A percentile compares a stretch with the other conserved stretches of the same genome.
Conservation (phyloP, 2,797 vertebrate species). For the Ambastaia sidthimunki region DNA sequence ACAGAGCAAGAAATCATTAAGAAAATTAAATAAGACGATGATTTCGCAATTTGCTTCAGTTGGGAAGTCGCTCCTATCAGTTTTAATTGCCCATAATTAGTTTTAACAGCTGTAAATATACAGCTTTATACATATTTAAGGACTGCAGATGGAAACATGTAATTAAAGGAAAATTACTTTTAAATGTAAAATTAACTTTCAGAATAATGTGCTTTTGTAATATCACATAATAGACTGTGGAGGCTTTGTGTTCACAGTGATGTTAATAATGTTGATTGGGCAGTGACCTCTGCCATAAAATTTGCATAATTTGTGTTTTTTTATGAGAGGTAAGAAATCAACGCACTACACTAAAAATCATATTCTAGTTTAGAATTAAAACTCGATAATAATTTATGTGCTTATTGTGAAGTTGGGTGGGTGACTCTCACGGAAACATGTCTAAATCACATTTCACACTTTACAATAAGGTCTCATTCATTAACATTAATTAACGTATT, state of each 20-base stretch:
- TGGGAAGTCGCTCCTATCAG: conserved; percentile 17
- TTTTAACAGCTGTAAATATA: conserved; percentile 16
- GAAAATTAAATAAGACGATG: conserved; percentile 30
- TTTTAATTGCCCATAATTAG: conserved; percentile 37
- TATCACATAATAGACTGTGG: neutral
- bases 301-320: neutral
- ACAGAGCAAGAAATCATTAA: neutral
- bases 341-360: neutral
- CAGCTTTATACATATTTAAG: conserved; percentile 25
- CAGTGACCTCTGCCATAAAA: neutral
- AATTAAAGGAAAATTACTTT: neutral
- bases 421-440: neutral
- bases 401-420: neutral
- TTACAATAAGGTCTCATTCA: too few relatives aligned
- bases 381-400: neutral
- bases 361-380: neutral
- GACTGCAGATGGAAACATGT: neutral
- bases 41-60: conserved; percentile 28
- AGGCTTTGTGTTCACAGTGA: neutral
- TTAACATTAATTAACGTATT: too few relatives aligned
- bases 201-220: neutral
- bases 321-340: neutral
- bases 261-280: too few relatives aligned
- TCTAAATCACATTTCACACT: too few relatives aligned
- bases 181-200: conserved; percentile 1